Percentiles rank a stretch among this genome's conserved stretches.
Conservation (phyloP, 2,113 vertebrate species). For the Myiopsitta monachus region DNA sequence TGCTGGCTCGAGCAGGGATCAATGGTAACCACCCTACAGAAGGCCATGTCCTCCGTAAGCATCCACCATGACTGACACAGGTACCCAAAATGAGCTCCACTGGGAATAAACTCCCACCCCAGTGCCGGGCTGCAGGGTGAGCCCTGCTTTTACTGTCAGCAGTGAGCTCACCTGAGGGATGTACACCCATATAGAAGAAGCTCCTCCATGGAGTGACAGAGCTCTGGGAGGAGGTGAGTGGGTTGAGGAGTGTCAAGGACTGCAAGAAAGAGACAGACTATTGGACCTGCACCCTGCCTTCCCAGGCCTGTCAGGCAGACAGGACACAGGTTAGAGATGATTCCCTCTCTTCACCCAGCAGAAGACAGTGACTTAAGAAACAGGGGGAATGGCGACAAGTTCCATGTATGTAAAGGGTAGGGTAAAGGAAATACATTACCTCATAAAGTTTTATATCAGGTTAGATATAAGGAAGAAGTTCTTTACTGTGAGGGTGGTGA, state of each 20-base stretch:
- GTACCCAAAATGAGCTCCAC: not conserved
- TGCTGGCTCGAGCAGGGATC: rapidly evolving
- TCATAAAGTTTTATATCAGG: not conserved
- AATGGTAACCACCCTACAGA: rapidly evolving
- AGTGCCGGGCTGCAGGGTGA: not conserved
- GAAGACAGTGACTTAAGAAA: not conserved
- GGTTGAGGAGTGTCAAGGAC: not conserved
- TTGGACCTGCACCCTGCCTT: not conserved
- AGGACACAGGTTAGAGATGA: not conserved
- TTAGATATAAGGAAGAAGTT: not conserved
- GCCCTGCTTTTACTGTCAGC: not conserved
- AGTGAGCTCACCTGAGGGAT: not conserved
- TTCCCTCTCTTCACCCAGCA: not conserved
- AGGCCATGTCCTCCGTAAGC: not conserved
- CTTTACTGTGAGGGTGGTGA: not conserved
- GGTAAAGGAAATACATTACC: not conserved
- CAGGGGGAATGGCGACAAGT: not conserved
- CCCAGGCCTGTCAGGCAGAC: not conserved
- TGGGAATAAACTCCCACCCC: rapidly evolving
- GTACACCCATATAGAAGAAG: not conserved
- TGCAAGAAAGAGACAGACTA: not conserved
- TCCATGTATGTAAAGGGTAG: not conserved
- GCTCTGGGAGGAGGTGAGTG: not conserved
- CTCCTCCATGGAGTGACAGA: not conserved
- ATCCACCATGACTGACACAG: not conserved